phyloP scores from a whole-genome alignment of 1,140 invertebrate species.

The Chrysoperla carnea region DNA sequence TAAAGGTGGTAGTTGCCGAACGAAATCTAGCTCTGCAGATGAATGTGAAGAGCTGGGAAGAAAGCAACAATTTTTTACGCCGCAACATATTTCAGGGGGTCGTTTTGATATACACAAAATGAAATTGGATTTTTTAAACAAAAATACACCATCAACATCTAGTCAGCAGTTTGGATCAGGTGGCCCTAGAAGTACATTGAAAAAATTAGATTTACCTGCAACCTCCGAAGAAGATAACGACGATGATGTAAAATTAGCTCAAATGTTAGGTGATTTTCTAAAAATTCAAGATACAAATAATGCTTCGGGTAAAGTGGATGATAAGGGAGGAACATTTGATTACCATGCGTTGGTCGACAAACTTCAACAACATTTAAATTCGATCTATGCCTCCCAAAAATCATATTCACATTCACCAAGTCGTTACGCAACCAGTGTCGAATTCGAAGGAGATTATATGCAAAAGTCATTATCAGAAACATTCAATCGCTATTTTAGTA shows the following conservation, averaged over 20 bases:
- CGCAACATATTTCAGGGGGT: conserved; percentile 30
- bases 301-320: conserved; percentile 20
- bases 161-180: not conserved
- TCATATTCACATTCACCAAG: not conserved
- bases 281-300: conserved; percentile 13
- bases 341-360: conserved; percentile 44
- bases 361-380: conserved; percentile 39
- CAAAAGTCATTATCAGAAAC: conserved; percentile 44
- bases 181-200: conserved; percentile 6
- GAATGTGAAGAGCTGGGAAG: conserved; percentile 31
- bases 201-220: conserved; percentile 1
- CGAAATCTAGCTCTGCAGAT: conserved; percentile 40
- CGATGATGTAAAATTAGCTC: conserved; percentile 34
- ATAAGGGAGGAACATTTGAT: conserved; percentile 25
- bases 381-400: conserved; percentile 15
- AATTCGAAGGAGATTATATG: conserved; percentile 32
- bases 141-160: conserved; percentile 11
- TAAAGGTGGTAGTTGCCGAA: conserved; percentile 42
- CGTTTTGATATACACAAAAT: conserved; percentile 46
- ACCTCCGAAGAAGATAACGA: conserved; percentile 23
- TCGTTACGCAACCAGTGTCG: conserved; percentile 8
- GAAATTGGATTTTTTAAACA: conserved; percentile 39
- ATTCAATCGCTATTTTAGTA: conserved; percentile 42
- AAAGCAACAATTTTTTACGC: conserved; percentile 28
- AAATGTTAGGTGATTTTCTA: conserved; percentile 48